Conservation (phyloP, 2,888 invertebrate genomes). For the Synergus japonicus region DNA sequence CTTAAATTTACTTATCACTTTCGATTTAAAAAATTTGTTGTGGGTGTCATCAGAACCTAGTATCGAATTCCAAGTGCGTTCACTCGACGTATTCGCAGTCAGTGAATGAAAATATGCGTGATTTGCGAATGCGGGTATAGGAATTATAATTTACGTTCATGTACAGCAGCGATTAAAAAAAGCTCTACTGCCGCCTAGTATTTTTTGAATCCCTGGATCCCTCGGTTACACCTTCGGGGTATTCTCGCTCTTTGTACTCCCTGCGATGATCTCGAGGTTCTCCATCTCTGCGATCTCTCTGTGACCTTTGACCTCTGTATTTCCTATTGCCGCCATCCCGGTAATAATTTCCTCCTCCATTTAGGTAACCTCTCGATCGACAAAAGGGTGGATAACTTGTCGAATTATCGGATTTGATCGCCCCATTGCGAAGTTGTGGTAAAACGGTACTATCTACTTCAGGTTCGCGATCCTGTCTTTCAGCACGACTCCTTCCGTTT, state of each 20-base stretch:
- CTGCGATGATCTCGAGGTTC: constrained; percentile 61
- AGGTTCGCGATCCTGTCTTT: constrained; percentile 63
- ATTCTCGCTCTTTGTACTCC: constrained; percentile 61
- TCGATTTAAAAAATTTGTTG: neutral
- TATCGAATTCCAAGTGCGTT: constrained; percentile 7
- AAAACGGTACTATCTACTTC: constrained; percentile 64
- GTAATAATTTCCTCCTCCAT: constrained; percentile 64
- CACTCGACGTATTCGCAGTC: neutral
- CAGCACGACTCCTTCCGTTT: constrained; percentile 67
- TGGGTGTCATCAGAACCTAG: constrained; percentile 30
- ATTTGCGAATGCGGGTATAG: constrained; percentile 11
- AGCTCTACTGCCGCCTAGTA: constrained; percentile 33
- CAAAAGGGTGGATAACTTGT: constrained; percentile 66
- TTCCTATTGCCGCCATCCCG: constrained; percentile 65
- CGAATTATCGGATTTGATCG: constrained; percentile 58
- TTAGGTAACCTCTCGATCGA: constrained; percentile 67
- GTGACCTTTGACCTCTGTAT: constrained; percentile 68
- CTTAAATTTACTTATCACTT: no score
- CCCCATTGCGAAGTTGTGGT: constrained; percentile 70
- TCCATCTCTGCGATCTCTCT: constrained; percentile 66
- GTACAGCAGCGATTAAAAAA: neutral
- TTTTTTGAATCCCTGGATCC: constrained; percentile 56
- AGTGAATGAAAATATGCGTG: constrained; percentile 22
- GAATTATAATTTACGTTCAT: constrained; percentile 16
- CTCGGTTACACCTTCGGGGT: constrained; percentile 58